Evolutionary conservation across 2,888 invertebrate species (phyloP).

Genomic region (Netelia fuscicornis): DNA sequence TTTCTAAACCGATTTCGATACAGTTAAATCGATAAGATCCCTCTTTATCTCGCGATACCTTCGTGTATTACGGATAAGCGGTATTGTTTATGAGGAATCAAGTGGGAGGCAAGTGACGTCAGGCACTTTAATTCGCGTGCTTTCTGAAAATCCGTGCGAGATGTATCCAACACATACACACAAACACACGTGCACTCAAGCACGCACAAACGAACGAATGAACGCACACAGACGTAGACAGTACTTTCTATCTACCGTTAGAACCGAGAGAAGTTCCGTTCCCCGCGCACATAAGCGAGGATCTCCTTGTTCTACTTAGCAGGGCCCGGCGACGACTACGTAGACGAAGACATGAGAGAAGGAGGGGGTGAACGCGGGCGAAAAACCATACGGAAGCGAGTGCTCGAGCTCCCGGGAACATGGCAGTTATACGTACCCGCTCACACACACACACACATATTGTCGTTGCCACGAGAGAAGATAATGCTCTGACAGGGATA

Average conservation of each 20-base stretch:
- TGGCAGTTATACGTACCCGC: slow-evolving; percentile 18
- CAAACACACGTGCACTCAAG: neutral
- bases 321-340: neutral
- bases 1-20: neutral
- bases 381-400: slow-evolving; percentile 52
- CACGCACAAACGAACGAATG: neutral
- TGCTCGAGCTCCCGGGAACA: slow-evolving; percentile 24
- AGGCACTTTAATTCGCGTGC: slow-evolving; percentile 43
- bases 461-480: slow-evolving; percentile 16
- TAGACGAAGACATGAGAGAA: neutral
- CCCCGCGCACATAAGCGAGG: slow-evolving; percentile 32
- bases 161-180: slow-evolving; percentile 12
- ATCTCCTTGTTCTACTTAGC: slow-evolving; percentile 62
- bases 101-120: slow-evolving; percentile 50
- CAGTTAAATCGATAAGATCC: slow-evolving; percentile 9
- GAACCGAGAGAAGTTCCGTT: slow-evolving; percentile 64
- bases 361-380: slow-evolving; percentile 12
- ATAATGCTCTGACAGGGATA: slow-evolving; percentile 45
- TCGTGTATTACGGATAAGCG: neutral
- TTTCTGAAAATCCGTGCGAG: slow-evolving; percentile 49
- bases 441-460: neutral
- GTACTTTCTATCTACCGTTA: slow-evolving; percentile 66
- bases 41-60: too few species aligned
- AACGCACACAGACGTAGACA: neutral
- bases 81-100: slow-evolving; percentile 9